Evolutionary conservation across 2,888 invertebrate genomes (phyloP), one percentile per base, ranked within the genome.

Genomic region (Neocrepidodera transversa): DNA sequence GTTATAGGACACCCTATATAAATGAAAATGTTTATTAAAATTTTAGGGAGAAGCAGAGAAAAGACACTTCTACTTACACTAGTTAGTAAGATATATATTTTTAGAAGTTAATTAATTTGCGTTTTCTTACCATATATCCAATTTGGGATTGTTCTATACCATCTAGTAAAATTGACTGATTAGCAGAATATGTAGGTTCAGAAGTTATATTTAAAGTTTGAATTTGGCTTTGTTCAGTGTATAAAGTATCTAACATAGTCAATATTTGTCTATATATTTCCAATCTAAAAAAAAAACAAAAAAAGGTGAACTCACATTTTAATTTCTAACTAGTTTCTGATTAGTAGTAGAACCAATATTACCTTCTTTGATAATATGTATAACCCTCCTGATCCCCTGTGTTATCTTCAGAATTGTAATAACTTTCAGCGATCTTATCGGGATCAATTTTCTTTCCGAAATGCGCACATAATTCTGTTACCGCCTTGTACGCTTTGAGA

Each of bases 361-460:
- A 72, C 74, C 74, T 65, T 65, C 67, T 74, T 42, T 72, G 71
- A 52, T 73, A 77, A 57, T 68, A 76, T 20, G 66, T 67, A 16
- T 69, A 69, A 6, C 95, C 95, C 72, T 93, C 92, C 55, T 89
- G 85, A 78, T 96, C 95, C 63, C 92, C 92, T 0, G 84, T 80
- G 0, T 90, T 91, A 71, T 93, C 92, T 54, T 90, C 90, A 70
- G 90, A 92, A 74, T 88, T 87, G 78, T 95, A 96, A 78, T 87
- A 96, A 79, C 94, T 92, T 36, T 93, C 80, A 0, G 93, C 97
- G 58, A 92, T 85, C 72, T 92, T 89, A 69, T 93, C 91, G 0
- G 95, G 92, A 80, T 98, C 98, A n/a, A 91, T 80, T 77, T 91
- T 92, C 48, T 85, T 83, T 0, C 96, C 96, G 74, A 93, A 93